Conservation (phyloP, 2,113 vertebrate species). For the Furnarius figulus region DNA sequence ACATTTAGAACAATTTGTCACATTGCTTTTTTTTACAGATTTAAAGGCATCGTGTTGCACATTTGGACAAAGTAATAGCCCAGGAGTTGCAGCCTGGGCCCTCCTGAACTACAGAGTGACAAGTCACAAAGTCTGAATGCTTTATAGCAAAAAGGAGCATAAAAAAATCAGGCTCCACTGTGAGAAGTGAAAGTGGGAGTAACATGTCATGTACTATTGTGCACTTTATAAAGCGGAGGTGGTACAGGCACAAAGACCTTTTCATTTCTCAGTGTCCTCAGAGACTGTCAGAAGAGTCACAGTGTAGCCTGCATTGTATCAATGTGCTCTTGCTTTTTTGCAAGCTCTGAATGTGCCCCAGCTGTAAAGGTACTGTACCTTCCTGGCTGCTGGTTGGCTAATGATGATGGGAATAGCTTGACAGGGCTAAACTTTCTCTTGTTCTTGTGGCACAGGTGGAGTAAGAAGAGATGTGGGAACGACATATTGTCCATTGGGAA, state of each 20-base stretch:
- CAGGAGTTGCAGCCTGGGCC: neutral
- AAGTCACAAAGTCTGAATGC: conserved; percentile 1
- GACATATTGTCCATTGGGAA: neutral
- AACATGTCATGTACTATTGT: neutral
- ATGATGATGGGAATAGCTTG: neutral
- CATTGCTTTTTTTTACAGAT: neutral
- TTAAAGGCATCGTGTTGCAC: neutral
- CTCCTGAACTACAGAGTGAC: neutral
- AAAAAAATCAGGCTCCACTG: neutral
- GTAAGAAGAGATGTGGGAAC: neutral
- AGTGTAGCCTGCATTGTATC: neutral
- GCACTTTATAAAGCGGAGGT: neutral
- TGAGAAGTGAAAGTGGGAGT: conserved; percentile 37
- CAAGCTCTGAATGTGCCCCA: neutral
- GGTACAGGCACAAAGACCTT: conserved; percentile 35
- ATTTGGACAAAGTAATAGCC: neutral
- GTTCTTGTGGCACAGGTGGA: rapidly evolving
- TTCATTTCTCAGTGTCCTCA: conserved; percentile 31
- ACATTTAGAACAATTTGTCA: neutral
- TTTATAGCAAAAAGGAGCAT: neutral
- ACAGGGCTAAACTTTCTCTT: neutral
- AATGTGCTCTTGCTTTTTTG: neutral
- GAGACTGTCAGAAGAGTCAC: conserved; percentile 24
- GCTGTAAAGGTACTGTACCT: neutral
- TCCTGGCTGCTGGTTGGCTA: neutral